A percentile compares a stretch with the other conserved stretches of the same genome.
Evolutionary conservation across 2,888 invertebrate genomes (phyloP).

Genomic region (Lasioglossum lativentre): DNA sequence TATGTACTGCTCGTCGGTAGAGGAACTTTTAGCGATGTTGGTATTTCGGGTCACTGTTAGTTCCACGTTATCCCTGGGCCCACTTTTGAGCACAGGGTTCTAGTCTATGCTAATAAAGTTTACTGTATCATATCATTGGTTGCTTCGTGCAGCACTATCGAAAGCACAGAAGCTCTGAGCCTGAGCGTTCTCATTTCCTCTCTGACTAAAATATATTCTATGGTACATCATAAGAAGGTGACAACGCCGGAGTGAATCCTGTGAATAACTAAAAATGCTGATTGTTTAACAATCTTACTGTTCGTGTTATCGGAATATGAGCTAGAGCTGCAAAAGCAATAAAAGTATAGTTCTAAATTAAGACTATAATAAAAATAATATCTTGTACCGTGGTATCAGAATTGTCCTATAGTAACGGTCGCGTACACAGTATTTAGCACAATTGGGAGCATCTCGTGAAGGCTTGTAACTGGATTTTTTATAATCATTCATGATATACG

Average conservation of each 20-base stretch:
- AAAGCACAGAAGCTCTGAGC: too few species aligned
- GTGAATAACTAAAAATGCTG: constrained; percentile 21
- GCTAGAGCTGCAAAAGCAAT: background rate
- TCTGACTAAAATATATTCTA: background rate
- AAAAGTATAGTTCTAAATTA: background rate
- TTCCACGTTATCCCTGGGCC: too few species aligned
- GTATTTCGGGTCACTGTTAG: too few species aligned
- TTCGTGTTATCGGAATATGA: background rate
- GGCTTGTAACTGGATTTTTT: background rate
- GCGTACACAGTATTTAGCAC: constrained; percentile 18
- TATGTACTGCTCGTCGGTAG: too few species aligned
- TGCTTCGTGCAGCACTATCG: too few species aligned
- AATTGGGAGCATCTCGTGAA: background rate
- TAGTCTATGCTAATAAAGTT: too few species aligned
- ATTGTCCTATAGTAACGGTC: constrained; percentile 2
- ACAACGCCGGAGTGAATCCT: constrained; percentile 23
- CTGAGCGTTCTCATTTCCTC: background rate
- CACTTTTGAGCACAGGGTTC: too few species aligned
- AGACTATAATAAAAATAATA: background rate
- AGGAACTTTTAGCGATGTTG: too few species aligned
- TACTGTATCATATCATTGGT: too few species aligned
- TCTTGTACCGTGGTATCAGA: constrained; percentile 1
- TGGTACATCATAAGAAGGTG: constrained; percentile 11
- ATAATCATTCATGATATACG: background rate
- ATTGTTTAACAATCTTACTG: constrained; percentile 16